A percentile compares a stretch with the other conserved stretches of the same genome.
Conservation (phyloP, 92 coral and sea anemone species). For the Ricordea florida region DNA sequence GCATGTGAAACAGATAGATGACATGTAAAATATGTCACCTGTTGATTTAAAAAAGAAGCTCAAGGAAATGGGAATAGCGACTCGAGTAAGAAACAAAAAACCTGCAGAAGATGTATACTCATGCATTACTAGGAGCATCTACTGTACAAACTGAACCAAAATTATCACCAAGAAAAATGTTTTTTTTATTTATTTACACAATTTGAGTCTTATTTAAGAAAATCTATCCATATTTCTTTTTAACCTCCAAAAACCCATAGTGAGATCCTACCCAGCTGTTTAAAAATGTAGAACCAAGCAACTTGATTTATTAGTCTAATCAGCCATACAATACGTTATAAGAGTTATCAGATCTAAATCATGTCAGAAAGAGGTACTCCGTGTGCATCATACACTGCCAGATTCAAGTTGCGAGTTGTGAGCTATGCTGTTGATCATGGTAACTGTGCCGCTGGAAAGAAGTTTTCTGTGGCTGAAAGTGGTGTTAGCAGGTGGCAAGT, state of each 20-base stretch:
- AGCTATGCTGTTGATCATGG: slow-evolving; percentile 6
- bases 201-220: too few species aligned
- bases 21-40: not conserved
- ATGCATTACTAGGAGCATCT: too few species aligned
- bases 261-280: too few species aligned
- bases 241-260: too few species aligned
- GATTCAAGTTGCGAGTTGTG: slow-evolving; percentile 10
- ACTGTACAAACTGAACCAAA: too few species aligned
- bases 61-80: not conserved
- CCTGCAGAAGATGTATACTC: not conserved
- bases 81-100: not conserved
- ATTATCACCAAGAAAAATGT: too few species aligned
- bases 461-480: slow-evolving; percentile 40
- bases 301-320: too few species aligned
- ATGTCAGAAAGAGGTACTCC: slow-evolving; percentile 33
- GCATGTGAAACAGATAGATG: not conserved
- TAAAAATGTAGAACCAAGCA: too few species aligned
- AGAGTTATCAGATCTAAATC: slow-evolving; percentile 3
- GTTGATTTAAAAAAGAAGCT: not conserved
- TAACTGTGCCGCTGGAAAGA: slow-evolving; percentile 32
- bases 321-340: too few species aligned
- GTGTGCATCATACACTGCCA: slow-evolving; percentile 10
- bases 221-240: too few species aligned
- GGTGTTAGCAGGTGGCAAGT: slow-evolving; percentile 38
- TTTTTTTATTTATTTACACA: too few species aligned